These are phyloP conservation scores for Tinea semifulvella DNA, from an alignment of 2,888 invertebrate genomes.

Conservation along the genomic window DNA sequence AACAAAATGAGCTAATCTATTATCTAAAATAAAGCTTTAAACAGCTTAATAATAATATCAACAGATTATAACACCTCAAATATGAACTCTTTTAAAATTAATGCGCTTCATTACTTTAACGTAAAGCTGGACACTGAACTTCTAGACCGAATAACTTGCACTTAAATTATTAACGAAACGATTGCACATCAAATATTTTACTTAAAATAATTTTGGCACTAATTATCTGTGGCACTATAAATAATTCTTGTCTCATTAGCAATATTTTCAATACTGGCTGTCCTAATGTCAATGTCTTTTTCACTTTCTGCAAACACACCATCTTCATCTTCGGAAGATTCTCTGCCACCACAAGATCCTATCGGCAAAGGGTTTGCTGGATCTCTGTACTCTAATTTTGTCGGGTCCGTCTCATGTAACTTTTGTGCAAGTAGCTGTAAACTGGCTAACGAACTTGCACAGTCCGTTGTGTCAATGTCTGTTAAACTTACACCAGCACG, in stretches of 20 bases:
- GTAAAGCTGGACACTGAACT: background rate
- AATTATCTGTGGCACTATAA: constrained; percentile 67
- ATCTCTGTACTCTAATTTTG: constrained; percentile 74
- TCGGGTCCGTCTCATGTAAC: constrained; percentile 83
- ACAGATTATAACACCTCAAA: background rate
- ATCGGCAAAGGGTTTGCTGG: constrained; percentile 39
- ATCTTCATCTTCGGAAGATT: constrained; percentile 67
- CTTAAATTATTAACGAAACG: constrained; percentile 13
- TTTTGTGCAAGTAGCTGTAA: constrained; percentile 83
- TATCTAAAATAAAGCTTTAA: too few species aligned
- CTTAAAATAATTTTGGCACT: constrained; percentile 70
- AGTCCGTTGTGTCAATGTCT: constrained; percentile 96
- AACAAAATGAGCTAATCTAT: too few species aligned
- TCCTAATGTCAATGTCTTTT: constrained; percentile 56
- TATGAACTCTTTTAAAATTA: background rate
- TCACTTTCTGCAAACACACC: constrained; percentile 41
- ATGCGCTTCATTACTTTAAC: constrained; percentile 4
- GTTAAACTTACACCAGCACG: constrained; percentile 88
- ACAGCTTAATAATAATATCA: too few species aligned
- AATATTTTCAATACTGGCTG: constrained; percentile 48
- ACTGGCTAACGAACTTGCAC: constrained; percentile 92
- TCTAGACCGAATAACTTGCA: constrained; percentile 5
- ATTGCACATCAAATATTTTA: constrained; percentile 29
- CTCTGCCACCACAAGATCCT: constrained; percentile 43
- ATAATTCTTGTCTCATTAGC: constrained; percentile 55